Evolutionary conservation across 2,113 vertebrate species (phyloP).

Genomic region (Sylvilagus bachmani): DNA sequence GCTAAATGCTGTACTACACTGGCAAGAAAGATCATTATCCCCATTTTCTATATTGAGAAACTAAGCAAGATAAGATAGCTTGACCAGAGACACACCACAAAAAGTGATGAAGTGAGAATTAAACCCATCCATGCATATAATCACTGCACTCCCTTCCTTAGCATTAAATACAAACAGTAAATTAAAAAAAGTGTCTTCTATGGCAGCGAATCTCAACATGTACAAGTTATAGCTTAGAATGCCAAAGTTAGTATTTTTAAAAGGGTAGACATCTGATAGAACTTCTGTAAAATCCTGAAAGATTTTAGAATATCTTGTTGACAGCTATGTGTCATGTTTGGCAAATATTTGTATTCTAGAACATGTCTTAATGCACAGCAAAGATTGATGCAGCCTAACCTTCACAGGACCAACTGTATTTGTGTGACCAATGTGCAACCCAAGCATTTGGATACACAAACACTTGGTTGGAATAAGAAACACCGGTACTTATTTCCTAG

Average conservation of each 20-base stretch:
- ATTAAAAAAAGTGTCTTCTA: not conserved
- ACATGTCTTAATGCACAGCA: not conserved
- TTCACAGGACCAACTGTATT: not conserved
- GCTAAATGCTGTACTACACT: rapidly evolving
- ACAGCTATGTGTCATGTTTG: not conserved
- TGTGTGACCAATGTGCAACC: not conserved
- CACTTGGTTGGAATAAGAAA: conserved; percentile 43
- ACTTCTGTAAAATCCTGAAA: not conserved
- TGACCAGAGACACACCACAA: not conserved
- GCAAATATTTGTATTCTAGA: not conserved
- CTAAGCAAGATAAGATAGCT: not conserved
- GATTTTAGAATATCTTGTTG: not conserved
- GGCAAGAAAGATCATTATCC: not conserved
- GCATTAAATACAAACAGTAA: not conserved
- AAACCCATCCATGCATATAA: not conserved
- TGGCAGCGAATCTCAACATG: not conserved
- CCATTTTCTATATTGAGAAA: not conserved
- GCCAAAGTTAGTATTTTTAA: not conserved
- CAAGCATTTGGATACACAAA: not conserved
- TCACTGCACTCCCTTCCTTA: not conserved
- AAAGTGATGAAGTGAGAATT: not conserved
- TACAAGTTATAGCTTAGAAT: not conserved
- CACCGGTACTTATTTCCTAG: not conserved
- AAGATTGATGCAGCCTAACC: not conserved
- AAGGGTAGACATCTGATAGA: not conserved